Evolutionary conservation across 2,797 vertebrate species (phyloP), one percentile per base, ranked within the genome.

Genomic region (Loriculus beryllinus): DNA sequence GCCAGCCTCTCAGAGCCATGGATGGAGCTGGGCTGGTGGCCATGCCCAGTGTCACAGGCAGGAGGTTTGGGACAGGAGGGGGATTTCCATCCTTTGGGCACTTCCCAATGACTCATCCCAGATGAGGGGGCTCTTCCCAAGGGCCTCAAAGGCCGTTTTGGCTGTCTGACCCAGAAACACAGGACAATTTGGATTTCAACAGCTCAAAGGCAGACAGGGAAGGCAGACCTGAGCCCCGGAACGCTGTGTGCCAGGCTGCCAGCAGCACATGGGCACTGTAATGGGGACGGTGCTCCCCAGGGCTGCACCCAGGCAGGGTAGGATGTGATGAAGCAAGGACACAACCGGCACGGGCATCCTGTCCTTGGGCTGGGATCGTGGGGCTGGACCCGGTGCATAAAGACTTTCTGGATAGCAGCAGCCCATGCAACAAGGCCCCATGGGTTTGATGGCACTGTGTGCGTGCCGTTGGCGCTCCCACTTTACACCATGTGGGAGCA

Each of bases 181-280:
- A 0, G 6, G 7, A 65, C 14, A 0, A 4, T 81, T 83, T 0
- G 5, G 71, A 49, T 85, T 83, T 51, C 0, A 2, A 33, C 68
- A 62, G 68, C 92, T 85, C 3, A 0, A 37, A 87, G 54, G n/a
- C 84, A 84, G 78, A 31, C 45, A 57, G 72, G 64, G 87, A 84
- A 51, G 51, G 70, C 81, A 90, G 63, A 39, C 43, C 63, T 0
- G 3, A 93, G 86, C 70, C n/a, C 5, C 2, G 6, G 51, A 49
- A 90, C 33, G 0, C n/a, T 0, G 0, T n/a, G 88, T 84, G 70
- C 74, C 54, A 0, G 0, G 40, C 75, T 87, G 52, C 60, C 1
- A 8, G 68, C 4, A 6, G 69, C 70, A 60, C 65, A 35, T 0
- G 0, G 70, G 25, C 1, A 0, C 10, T 0, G 20, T 81, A 95